Percentiles rank a stretch among this genome's conserved stretches.
Evolutionary conservation across 2,113 vertebrate species (phyloP).

Genomic region (Phyllopteryx taeniolatus): DNA sequence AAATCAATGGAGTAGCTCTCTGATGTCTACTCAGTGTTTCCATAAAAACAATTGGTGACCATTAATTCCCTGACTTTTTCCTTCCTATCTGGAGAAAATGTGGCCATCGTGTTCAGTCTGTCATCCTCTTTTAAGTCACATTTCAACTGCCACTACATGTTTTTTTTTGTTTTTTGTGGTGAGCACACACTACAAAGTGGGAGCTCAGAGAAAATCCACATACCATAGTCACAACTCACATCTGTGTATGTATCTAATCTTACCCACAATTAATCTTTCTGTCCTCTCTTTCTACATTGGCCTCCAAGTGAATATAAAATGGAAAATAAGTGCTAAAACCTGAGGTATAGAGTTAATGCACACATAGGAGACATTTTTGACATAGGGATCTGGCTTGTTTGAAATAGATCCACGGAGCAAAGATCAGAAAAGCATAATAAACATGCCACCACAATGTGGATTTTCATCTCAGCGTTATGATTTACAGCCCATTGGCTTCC

Average conservation of each 20-base stretch:
- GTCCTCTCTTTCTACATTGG: background rate
- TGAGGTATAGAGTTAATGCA: slow-evolving; percentile 23
- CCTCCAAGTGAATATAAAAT: background rate
- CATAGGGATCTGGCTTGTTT: slow-evolving; percentile 49
- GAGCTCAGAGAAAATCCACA: background rate
- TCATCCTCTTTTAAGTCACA: slow-evolving; percentile 12
- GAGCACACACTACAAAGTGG: background rate
- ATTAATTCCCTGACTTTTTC: slow-evolving; percentile 16
- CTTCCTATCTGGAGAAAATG: slow-evolving; percentile 19
- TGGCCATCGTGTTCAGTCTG: slow-evolving; percentile 6
- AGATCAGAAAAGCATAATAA: slow-evolving; percentile 64
- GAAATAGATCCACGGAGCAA: slow-evolving; percentile 54
- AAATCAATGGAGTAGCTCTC: slow-evolving; percentile 5
- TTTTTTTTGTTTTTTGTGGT: background rate
- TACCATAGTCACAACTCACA: background rate
- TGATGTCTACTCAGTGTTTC: slow-evolving; percentile 38
- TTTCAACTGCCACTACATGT: slow-evolving; percentile 8
- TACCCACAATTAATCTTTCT: background rate
- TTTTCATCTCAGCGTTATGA: slow-evolving; percentile 59
- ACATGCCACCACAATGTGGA: slow-evolving; percentile 59
- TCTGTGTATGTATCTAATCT: background rate
- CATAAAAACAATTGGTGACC: slow-evolving; percentile 36
- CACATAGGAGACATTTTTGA: slow-evolving; percentile 35
- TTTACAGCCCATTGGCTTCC: slow-evolving; percentile 66
- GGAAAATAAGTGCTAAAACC: slow-evolving; percentile 1